phyloP scores from a whole-genome alignment of 2,797 vertebrate genomes.

The Perdix hodgsoniae region DNA sequence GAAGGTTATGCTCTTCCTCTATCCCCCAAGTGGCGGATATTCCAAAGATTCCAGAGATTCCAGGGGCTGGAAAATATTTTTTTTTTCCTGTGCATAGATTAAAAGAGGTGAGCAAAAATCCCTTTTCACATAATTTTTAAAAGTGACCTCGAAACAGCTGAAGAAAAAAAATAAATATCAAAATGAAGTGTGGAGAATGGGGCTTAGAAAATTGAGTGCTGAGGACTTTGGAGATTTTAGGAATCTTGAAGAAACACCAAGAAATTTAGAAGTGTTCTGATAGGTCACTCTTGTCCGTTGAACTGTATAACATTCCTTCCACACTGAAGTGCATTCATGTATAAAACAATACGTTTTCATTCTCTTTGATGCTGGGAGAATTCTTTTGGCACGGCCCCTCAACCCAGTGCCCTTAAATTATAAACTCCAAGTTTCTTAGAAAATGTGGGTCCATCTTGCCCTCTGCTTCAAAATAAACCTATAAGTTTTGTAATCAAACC shows the following conservation, averaged over 20 bases:
- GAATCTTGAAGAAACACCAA: background rate
- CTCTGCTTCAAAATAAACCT: background rate
- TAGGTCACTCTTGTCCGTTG: background rate
- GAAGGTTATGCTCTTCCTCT: background rate
- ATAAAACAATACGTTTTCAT: accelerated
- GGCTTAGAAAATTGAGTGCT: background rate
- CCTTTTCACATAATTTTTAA: background rate
- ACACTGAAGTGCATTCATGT: background rate
- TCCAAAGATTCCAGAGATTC: too few relatives aligned
- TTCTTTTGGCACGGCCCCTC: background rate
- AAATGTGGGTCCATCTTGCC: background rate
- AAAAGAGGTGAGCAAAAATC: background rate
- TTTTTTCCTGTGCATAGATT: background rate
- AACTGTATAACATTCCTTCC: background rate
- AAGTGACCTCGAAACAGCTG: background rate
- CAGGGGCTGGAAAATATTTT: background rate
- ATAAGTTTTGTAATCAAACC: background rate
- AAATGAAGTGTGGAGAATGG: background rate
- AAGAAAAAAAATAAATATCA: background rate
- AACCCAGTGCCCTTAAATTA: background rate
- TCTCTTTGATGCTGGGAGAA: background rate
- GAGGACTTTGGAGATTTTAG: background rate
- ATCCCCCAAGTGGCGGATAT: background rate
- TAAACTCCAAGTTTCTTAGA: background rate
- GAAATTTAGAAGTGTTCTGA: background rate